Base-by-base conservation (phyloP, 2,797 vertebrate species). In the Periophthalmus magnuspinnatus region DNA sequence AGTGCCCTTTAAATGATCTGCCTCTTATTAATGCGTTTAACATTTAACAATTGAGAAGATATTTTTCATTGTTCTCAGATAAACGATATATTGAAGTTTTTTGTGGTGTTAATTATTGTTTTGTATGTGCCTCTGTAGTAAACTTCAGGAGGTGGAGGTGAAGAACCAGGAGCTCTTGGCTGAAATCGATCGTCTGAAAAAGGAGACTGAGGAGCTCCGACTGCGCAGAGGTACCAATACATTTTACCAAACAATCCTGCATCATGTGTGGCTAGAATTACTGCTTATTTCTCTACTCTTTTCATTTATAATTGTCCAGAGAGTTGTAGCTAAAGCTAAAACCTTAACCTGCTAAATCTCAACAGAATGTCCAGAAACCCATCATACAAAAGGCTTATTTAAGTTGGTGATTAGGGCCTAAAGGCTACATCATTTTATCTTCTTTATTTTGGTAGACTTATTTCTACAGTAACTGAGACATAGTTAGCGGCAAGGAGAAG, bases 171-270 rank as follows among this genome's bases (percentile, higher is more conserved):
- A 98, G 9, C 93, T 99, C 38, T 85, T 96, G 75, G 74, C 92
- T 74, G 97, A 99, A 91, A 95, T 98, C 0, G 97, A 98, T 77
- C 92, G 94, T 63, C 92, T 99, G 88, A 96, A 97, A 86, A 98
- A 97, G 85, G 96, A 98, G 89, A 95, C 92, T 0, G 97, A 99
- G 84, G 97, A 99, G 72, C 90, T 99, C 83, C 94, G 95, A 86
- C 93, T 96, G 77, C 95, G 97, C 87, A 95, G 97, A 90, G 97
- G 97, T 99, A 93, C 88, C 50, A 54, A 11, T 4, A 21, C 19
- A 54, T n/a, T 21, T 54, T 21, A 10, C 8, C 16, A 50, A 17
- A 50, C 2, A 50, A 16, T 6, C 38, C 5, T n/a, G 16, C 52
- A 55, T 21, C 21, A 55, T 55, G 19, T 55, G 52, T 55, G 52